Percentiles rank a stretch among this genome's conserved stretches.
Conservation (phyloP, 2,113 vertebrate genomes). For the Carassius gibelio region DNA sequence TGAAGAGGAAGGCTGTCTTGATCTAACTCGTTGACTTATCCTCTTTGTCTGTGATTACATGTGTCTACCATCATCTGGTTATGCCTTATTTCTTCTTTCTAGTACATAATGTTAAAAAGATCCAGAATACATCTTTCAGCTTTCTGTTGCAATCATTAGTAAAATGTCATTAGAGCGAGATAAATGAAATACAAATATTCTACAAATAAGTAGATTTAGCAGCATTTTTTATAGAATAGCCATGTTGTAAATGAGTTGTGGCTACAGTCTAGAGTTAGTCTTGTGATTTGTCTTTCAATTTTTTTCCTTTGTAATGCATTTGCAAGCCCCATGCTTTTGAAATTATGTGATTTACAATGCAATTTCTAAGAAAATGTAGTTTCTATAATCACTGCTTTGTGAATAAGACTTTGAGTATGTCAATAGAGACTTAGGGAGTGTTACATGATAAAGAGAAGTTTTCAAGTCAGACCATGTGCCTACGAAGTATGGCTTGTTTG, state of each 20-base stretch:
- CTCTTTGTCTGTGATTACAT: slow-evolving; percentile 1
- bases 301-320: background rate
- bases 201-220: background rate
- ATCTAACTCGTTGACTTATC: slow-evolving; percentile 1
- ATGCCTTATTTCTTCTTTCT: background rate
- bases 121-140: background rate
- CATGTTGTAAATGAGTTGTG: background rate
- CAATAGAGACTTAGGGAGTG: background rate
- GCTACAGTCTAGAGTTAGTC: background rate
- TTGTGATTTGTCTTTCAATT: slow-evolving; percentile 20
- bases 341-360: slow-evolving; percentile 2
- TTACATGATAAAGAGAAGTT: slow-evolving; percentile 20
- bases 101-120: background rate
- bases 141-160: background rate
- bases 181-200: background rate
- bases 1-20: background rate
- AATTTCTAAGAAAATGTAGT: background rate
- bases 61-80: background rate
- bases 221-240: background rate
- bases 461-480: slow-evolving; percentile 6
- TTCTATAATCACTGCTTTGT: slow-evolving; percentile 10
- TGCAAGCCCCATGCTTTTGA: slow-evolving; percentile 5
- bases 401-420: slow-evolving; percentile 5
- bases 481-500: slow-evolving; percentile 10
- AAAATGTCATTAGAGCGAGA: background rate